Evolutionary conservation across 2,797 vertebrate genomes (phyloP).

Genomic region (Sebastes matsubarae): DNA sequence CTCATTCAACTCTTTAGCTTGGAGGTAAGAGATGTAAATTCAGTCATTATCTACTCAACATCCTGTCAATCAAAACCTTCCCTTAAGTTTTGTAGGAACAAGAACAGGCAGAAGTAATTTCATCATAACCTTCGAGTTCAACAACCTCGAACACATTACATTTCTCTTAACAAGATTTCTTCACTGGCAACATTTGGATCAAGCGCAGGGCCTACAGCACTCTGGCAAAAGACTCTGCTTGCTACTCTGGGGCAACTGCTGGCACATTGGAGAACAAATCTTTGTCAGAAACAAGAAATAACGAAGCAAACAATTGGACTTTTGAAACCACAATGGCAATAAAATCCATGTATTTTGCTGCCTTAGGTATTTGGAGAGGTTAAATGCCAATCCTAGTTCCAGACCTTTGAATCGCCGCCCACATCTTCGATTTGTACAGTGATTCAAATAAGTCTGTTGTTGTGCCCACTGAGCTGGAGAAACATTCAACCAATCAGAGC

Average conservation of each 20-base stretch:
- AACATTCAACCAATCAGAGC: no score
- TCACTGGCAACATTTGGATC: constrained; percentile 17
- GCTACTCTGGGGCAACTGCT: neutral
- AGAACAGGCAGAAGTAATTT: neutral
- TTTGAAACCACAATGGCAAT: neutral
- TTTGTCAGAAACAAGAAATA: constrained; percentile 34
- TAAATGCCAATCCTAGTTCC: neutral
- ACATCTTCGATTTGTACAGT: neutral
- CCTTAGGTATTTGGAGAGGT: constrained; percentile 2
- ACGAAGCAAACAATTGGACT: constrained; percentile 13
- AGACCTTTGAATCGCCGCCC: constrained; percentile 10
- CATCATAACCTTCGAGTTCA: neutral
- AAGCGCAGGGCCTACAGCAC: neutral
- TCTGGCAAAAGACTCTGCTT: constrained; percentile 18
- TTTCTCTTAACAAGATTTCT: constrained; percentile 12
- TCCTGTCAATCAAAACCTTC: constrained; percentile 34
- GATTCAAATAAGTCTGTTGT: neutral
- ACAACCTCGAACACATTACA: constrained; percentile 3
- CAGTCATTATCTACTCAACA: constrained; percentile 25
- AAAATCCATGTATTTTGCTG: neutral
- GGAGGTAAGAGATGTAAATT: constrained; percentile 26
- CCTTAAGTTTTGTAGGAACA: neutral
- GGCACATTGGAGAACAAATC: neutral
- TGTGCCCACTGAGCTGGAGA: no score
- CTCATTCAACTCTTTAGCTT: constrained; percentile 17